phyloP scores from a whole-genome alignment of 2,888 invertebrate genomes.

The Aporophyla lueneburgensis region DNA sequence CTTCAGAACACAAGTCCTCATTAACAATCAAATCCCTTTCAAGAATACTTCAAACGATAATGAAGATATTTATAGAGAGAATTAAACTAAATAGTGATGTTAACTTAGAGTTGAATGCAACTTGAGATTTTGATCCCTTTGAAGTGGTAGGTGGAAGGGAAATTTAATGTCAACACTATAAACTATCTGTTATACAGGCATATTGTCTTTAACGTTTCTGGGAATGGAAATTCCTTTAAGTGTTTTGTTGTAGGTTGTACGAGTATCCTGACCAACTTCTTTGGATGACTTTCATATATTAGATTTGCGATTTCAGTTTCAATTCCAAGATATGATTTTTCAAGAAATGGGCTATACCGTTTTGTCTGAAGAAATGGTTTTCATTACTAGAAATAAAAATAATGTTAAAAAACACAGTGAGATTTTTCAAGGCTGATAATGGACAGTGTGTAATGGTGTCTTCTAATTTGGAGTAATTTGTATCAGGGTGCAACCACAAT shows the following conservation, averaged over 20 bases:
- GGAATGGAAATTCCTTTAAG: background rate
- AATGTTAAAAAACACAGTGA: background rate
- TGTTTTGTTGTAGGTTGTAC: no score
- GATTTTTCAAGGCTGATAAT: background rate
- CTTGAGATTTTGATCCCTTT: slow-evolving; percentile 2
- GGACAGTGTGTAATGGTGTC: background rate
- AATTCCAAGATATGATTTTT: no score
- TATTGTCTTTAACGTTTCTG: background rate
- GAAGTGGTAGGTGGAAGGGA: background rate
- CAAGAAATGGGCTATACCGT: no score
- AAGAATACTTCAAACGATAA: slow-evolving; percentile 22
- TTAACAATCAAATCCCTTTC: slow-evolving; percentile 13
- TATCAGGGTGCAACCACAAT: background rate
- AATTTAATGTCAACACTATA: background rate
- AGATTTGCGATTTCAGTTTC: background rate
- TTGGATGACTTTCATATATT: background rate
- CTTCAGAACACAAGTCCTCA: slow-evolving; percentile 7
- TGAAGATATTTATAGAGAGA: background rate
- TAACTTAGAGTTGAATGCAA: background rate
- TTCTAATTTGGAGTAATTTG: background rate
- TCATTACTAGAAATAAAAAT: background rate
- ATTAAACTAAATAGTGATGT: background rate
- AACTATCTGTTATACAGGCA: background rate
- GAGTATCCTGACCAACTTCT: background rate
- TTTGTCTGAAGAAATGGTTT: background rate